phyloP scores from a whole-genome alignment of 2,888 invertebrate species.

The Asteroscopus sphinx region DNA sequence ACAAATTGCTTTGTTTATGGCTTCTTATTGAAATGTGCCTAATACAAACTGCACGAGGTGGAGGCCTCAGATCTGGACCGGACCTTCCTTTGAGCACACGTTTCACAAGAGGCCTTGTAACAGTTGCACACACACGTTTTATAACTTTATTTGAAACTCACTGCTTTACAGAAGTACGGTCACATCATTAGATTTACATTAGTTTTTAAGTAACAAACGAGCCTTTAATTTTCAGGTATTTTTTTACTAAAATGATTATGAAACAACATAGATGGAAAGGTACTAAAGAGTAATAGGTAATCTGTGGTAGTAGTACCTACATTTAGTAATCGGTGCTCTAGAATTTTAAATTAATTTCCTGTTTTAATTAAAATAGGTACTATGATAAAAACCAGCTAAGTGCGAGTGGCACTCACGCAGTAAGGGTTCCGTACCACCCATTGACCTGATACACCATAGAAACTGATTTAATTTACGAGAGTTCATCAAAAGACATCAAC shows the following conservation, averaged over 20 bases:
- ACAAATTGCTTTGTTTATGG: slow-evolving; percentile 78
- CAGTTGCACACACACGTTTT: slow-evolving; percentile 17
- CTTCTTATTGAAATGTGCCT: slow-evolving; percentile 70
- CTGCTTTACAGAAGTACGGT: slow-evolving; percentile 10
- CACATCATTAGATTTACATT: too few species aligned
- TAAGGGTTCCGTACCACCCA: too few species aligned
- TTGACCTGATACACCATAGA: too few species aligned
- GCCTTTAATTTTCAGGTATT: too few species aligned
- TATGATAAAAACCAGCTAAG: slow-evolving; percentile 50
- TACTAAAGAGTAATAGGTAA: too few species aligned
- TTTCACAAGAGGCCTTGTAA: slow-evolving; percentile 40
- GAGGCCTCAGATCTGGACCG: slow-evolving; percentile 39
- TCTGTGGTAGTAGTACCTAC: too few species aligned
- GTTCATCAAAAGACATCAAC: too few species aligned
- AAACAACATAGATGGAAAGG: too few species aligned
- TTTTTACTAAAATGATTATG: too few species aligned
- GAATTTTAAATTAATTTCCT: slow-evolving; percentile 8
- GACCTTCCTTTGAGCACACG: slow-evolving; percentile 35
- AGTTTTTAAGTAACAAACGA: not conserved
- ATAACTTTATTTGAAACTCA: slow-evolving; percentile 22
- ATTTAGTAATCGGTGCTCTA: not conserved
- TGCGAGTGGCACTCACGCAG: too few species aligned
- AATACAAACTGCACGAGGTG: slow-evolving; percentile 52
- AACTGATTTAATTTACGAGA: too few species aligned
- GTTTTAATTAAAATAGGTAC: slow-evolving; percentile 40